A percentile compares a stretch with the other conserved stretches of the same genome.
Conservation (phyloP, 2,113 vertebrate genomes). For the Naja naja region DNA sequence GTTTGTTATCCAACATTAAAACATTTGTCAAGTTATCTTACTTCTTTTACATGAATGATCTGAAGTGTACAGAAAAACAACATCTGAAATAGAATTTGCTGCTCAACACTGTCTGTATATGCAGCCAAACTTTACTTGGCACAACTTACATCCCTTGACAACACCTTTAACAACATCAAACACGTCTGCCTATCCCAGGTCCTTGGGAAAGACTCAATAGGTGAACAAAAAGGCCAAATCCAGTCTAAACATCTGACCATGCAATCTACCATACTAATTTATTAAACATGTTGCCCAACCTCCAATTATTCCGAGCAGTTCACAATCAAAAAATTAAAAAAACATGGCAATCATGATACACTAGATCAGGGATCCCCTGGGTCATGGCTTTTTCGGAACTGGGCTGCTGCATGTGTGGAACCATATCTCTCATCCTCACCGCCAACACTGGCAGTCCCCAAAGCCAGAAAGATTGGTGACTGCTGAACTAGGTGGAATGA, state of each 20-base stretch:
- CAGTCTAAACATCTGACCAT: not conserved
- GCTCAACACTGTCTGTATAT: not conserved
- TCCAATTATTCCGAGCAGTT: not conserved
- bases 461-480: not conserved
- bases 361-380: not conserved
- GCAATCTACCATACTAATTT: not conserved
- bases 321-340: not conserved
- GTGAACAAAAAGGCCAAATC: not conserved
- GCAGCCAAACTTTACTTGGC: not conserved
- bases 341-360: not conserved
- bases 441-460: not conserved
- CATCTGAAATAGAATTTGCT: not conserved
- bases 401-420: not conserved
- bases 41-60: not conserved
- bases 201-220: not conserved
- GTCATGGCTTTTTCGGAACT: not conserved
- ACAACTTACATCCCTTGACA: not conserved
- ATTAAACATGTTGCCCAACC: not conserved
- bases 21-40: not conserved
- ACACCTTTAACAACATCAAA: not conserved
- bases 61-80: not conserved
- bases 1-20: not conserved
- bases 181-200: not conserved
- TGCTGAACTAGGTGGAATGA: not conserved
- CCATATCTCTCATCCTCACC: not conserved